Evolutionary conservation across 2,113 vertebrate species (phyloP), one percentile per base, ranked within the genome.

Genomic region (Amblyopsis rosae): DNA sequence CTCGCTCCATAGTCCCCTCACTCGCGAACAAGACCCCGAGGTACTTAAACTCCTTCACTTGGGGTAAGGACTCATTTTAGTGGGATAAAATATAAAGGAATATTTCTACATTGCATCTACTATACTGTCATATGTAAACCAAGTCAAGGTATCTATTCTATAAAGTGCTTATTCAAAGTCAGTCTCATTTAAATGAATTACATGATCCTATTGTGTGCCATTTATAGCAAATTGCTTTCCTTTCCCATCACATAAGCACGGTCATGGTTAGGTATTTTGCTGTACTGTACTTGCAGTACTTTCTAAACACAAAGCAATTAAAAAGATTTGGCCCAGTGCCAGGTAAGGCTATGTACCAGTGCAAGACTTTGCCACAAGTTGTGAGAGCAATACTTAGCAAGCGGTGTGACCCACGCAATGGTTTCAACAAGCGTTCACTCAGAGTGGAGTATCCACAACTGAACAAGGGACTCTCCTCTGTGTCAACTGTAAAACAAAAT

Each of bases 81-180:
- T 12, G 7, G 13, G 6, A 3, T 19, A 17, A 15, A 46, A 73
- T 61, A 61, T 10, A 13, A 10, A 11, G 13, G 3, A 51, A 51
- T 51, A 51, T 16, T 57, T 3, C 3, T 62, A 51, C 55, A 16
- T 45, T 65, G 75, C 72, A 71, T 81, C 79, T 78, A 48, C 66
- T 75, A 12, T 57, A 32, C 57, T 35, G 56, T 32, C 53, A 33
- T 53, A 77, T 72, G 79, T 85, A 82, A 83, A 87, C 68, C 48
- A 56, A 15, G 11, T 12, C 74, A 77, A 70, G 65, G 66, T 68
- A 8, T 2, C n/a, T 4, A 9, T 60, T 48, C 46, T 1, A 61
- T 84, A 88, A 90, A 89, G 89, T 89, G 89, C 86, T 86, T 35
- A 76, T 32, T 70, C 73, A 54, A 69, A 84, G 70, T 35, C 11